Evolutionary conservation across 2,888 invertebrate genomes (phyloP), one percentile per base, ranked within the genome.

Genomic region (Acronicta leporina): DNA sequence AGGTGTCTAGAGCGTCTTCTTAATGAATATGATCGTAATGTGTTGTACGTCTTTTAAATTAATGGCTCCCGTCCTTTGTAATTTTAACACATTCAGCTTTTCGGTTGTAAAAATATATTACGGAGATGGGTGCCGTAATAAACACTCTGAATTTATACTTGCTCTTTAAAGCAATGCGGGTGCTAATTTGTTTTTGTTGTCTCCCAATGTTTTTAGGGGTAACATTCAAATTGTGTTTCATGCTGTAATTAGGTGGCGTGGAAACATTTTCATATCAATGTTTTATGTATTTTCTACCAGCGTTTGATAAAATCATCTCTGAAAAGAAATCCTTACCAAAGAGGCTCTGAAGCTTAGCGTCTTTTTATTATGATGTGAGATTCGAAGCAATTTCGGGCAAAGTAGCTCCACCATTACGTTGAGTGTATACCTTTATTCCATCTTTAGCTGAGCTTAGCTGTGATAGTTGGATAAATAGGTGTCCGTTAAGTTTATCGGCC

Each of bases 11-110:
- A 84, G 83, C 83, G 82, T 82, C 84, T 85, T 90, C 91, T 90
- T 91, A 91, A 92, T 92, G 90, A 92, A 90, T 87, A 87, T 86
- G 87, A 89, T 87, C 82, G 79, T 80, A 79, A 83, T 83, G 78
- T 80, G 83, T 80, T 77, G 75, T 80, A 75, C 77, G 77, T 80
- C 81, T 81, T 83, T 84, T 77, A 81, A 82, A 85, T 86, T 85
- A 86, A 86, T 84, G 81, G 63, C 71, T 71, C 63, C 62, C 74
- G 76, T 80, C 80, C 80, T 85, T 85, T 86, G 82, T 85, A 81
- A 84, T 83, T 85, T 83, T 81, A 81, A 80, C 81, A 73, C 77
- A 75, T 74, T 79, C 75, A 80, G 73, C 69, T 72, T 64, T 69
- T 63, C 16, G 79, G 71, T 69, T 73, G 68, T 77, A 77, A 77